Conservation (phyloP, 2,797 vertebrate species). For the Acanthurus tractus region DNA sequence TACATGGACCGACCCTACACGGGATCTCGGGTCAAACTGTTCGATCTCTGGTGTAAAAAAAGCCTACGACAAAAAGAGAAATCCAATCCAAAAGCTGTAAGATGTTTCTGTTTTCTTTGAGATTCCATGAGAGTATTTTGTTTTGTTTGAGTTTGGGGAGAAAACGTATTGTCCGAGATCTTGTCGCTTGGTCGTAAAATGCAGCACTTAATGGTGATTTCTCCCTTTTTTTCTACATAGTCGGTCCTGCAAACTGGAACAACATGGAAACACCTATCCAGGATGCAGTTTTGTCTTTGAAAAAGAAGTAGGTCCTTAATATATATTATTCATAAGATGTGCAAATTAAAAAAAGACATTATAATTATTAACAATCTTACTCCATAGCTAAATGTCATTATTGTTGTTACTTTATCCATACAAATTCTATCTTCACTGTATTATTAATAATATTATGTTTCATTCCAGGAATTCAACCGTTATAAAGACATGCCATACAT, state of each 20-base stretch:
- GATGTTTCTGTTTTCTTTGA: background rate
- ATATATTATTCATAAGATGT: background rate
- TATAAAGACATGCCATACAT: slow-evolving; percentile 5
- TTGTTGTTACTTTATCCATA: background rate
- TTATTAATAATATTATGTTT: background rate
- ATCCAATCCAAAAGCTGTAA: accelerated
- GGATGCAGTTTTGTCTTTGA: slow-evolving; percentile 74
- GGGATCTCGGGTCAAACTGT: slow-evolving; percentile 49
- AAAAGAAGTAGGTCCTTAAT: slow-evolving; percentile 45
- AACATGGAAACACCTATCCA: slow-evolving; percentile 12
- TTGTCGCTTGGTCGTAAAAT: background rate
- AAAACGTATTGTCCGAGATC: background rate
- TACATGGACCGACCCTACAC: slow-evolving; percentile 51
- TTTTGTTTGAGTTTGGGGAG: too few species aligned
- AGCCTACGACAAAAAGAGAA: accelerated
- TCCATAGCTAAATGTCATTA: background rate
- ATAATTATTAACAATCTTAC: too few species aligned
- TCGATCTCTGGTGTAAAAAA: slow-evolving; percentile 33
- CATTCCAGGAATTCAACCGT: slow-evolving; percentile 33
- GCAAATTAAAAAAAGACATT: background rate
- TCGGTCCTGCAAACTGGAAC: slow-evolving; percentile 64
- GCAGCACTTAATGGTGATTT: background rate
- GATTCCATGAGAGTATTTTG: background rate
- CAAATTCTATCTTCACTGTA: background rate
- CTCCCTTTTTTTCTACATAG: slow-evolving; percentile 31